phyloP scores from a whole-genome alignment of 2,797 vertebrate species.

The Dermochelys coriacea region DNA sequence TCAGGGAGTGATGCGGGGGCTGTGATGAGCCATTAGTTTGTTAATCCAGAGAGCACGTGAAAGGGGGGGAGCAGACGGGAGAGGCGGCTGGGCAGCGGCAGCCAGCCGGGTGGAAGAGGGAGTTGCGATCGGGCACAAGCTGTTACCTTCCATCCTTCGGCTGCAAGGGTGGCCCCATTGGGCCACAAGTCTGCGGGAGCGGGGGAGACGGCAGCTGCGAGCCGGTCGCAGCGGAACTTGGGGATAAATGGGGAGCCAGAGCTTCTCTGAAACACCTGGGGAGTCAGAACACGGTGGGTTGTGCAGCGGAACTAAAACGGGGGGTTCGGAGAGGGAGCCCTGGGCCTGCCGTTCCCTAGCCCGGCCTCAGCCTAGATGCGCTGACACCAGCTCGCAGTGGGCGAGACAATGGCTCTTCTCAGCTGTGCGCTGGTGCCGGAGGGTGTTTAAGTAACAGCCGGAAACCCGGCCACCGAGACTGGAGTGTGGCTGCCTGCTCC shows the following conservation, averaged over 20 bases:
- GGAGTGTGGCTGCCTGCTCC: fast-evolving
- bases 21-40: slow-evolving; percentile 57
- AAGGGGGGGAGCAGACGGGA: slow-evolving; percentile 36
- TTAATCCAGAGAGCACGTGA: slow-evolving; percentile 58
- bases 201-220: slow-evolving; percentile 72
- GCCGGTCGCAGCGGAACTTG: slow-evolving; percentile 72
- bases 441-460: neutral
- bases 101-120: slow-evolving; percentile 36
- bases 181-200: slow-evolving; percentile 71
- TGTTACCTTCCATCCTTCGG: slow-evolving; percentile 88
- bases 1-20: slow-evolving; percentile 8
- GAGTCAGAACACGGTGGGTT: slow-evolving; percentile 81
- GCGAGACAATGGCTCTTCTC: fast-evolving
- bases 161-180: slow-evolving; percentile 74
- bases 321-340: neutral
- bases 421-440: neutral
- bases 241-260: slow-evolving; percentile 80
- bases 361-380: fast-evolving
- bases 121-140: slow-evolving; percentile 73
- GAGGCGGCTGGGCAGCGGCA: slow-evolving; percentile 52
- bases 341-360: neutral
- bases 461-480: fast-evolving
- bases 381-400: neutral
- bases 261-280: slow-evolving; percentile 86
- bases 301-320: slow-evolving; percentile 15